A percentile compares a stretch with the other conserved stretches of the same genome.
These are phyloP conservation scores for Lampris incognitus DNA, from an alignment of 2,113 vertebrate genomes.

Conservation along the genomic window DNA sequence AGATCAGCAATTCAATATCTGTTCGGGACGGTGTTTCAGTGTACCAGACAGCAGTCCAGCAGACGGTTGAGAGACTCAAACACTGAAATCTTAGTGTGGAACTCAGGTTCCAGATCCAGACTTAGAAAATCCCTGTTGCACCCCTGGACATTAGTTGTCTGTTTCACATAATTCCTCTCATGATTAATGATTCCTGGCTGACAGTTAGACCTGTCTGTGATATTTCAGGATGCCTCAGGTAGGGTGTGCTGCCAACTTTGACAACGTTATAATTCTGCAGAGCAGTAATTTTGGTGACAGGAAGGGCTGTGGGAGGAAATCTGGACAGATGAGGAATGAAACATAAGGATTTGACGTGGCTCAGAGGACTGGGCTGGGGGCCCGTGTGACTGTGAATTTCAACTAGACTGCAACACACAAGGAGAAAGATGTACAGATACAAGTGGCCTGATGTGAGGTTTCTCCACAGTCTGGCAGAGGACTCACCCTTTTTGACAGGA, in stretches of 20 bases:
- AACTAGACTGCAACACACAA: conserved; percentile 36
- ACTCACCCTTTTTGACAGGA: no score
- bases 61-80: conserved; percentile 35
- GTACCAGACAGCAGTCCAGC: conserved; percentile 18
- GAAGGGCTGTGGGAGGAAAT: conserved; percentile 56
- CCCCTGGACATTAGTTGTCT: conserved; percentile 65
- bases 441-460: conserved; percentile 8
- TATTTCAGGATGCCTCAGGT: conserved; percentile 65
- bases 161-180: conserved; percentile 49
- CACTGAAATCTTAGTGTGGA: conserved; percentile 51
- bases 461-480: neutral
- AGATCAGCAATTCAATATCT: neutral
- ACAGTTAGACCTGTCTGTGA: conserved; percentile 62
- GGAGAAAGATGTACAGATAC: conserved; percentile 26
- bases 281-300: conserved; percentile 66
- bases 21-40: conserved; percentile 27
- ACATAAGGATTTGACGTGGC: conserved; percentile 63
- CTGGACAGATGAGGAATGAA: conserved; percentile 65
- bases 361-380: conserved; percentile 47
- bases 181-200: conserved; percentile 59
- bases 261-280: conserved; percentile 63
- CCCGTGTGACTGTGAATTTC: conserved; percentile 51
- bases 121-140: conserved; percentile 57
- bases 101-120: conserved; percentile 47
- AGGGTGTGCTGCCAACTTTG: conserved; percentile 54